Conservation (phyloP, 2,888 invertebrate species). For the Thecophora atra region DNA sequence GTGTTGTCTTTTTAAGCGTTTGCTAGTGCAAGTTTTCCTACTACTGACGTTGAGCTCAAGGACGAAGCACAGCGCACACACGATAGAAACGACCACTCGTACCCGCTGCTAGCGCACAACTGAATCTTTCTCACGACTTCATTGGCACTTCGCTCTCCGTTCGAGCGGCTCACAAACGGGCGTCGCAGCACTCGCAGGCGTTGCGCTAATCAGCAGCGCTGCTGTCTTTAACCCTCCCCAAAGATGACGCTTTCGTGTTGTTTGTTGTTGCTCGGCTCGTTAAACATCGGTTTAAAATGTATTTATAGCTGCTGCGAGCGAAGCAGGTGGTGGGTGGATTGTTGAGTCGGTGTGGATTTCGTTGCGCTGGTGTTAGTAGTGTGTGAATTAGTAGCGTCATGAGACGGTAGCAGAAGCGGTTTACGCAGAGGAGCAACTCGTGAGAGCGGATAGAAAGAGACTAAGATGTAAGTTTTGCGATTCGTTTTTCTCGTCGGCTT, state of each 20-base stretch:
- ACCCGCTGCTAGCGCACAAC: conserved; percentile 74
- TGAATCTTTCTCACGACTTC: conserved; percentile 53
- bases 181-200: not conserved
- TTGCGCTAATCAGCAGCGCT: conserved; percentile 27
- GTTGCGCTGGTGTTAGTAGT: conserved; percentile 19
- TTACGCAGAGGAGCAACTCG: not conserved
- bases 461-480: not conserved
- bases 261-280: conserved; percentile 4
- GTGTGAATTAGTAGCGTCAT: conserved; percentile 1
- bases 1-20: conserved; percentile 1
- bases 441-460: not conserved
- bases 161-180: not conserved
- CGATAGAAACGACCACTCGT: conserved; percentile 67
- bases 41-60: conserved; percentile 41
- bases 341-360: not conserved
- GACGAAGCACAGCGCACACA: conserved; percentile 53
- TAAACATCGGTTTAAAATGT: conserved; percentile 30
- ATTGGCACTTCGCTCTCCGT: conserved; percentile 13
- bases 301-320: conserved; percentile 1
- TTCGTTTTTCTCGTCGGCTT: no score
- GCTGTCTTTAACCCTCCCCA: conserved; percentile 32
- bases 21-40: not conserved
- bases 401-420: not conserved
- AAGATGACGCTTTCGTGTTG: conserved; percentile 22
- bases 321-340: conserved; percentile 11